phyloP scores from a whole-genome alignment of 2,888 invertebrate species.

The Andrena marginata region DNA sequence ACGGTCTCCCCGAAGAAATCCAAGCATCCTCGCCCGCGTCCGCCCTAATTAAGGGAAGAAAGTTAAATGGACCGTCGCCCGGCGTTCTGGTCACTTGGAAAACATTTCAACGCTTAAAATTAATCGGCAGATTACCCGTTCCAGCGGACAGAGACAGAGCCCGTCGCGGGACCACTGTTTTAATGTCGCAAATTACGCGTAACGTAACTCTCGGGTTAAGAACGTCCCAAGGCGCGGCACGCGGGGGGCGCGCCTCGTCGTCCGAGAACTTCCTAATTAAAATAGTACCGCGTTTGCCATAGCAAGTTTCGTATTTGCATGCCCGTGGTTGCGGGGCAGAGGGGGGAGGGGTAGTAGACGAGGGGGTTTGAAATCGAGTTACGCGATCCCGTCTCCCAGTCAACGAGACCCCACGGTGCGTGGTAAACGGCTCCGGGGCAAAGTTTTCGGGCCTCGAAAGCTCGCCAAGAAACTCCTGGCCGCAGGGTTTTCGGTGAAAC shows the following conservation, averaged over 20 bases:
- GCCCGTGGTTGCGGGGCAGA: conserved; percentile 42
- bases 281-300: conserved; percentile 49
- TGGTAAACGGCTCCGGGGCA: conserved; percentile 19
- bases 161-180: not conserved
- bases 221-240: not conserved
- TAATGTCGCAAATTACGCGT: conserved; percentile 39
- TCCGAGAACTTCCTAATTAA: conserved; percentile 57
- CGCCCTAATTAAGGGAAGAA: not conserved
- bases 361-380: conserved; percentile 65
- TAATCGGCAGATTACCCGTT: conserved; percentile 11
- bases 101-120: not conserved
- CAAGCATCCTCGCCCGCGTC: too few relatives aligned
- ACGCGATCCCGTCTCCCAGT: conserved; percentile 42
- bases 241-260: not conserved
- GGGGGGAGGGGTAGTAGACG: too few relatives aligned
- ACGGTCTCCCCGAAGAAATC: too few relatives aligned
- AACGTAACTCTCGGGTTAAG: conserved; percentile 27
- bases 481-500: conserved; percentile 36
- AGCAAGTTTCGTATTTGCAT: conserved; percentile 62
- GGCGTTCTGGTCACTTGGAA: not conserved
- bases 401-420: conserved; percentile 23
- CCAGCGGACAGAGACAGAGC: not conserved
- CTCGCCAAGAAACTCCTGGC: conserved; percentile 47
- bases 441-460: conserved; percentile 33
- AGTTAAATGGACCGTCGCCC: not conserved